Evolutionary conservation across 2,888 invertebrate species (phyloP).

Genomic region (Xestia rhomboidea): DNA sequence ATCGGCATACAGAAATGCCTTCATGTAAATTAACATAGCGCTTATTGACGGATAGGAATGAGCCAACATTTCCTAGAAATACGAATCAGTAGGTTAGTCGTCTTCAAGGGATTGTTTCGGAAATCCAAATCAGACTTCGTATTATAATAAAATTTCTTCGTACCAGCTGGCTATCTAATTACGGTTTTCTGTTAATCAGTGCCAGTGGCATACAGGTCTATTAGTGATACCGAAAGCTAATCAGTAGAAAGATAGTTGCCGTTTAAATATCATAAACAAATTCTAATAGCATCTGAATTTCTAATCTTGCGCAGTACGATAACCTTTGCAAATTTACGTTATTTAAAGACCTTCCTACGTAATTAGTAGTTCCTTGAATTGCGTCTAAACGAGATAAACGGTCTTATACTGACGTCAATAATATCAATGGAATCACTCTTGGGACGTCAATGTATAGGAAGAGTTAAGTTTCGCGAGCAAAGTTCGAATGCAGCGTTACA

Average conservation of each 20-base stretch:
- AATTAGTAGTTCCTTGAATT: slow-evolving; percentile 67
- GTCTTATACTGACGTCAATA: slow-evolving; percentile 75
- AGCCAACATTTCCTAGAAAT: slow-evolving; percentile 25
- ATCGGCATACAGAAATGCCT: slow-evolving; percentile 38
- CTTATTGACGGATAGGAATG: slow-evolving; percentile 27
- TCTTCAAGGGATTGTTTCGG: slow-evolving; percentile 16
- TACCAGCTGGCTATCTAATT: slow-evolving; percentile 17
- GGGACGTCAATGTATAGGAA: slow-evolving; percentile 59
- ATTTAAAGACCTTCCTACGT: slow-evolving; percentile 62
- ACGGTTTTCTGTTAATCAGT: slow-evolving; percentile 9
- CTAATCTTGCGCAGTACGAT: slow-evolving; percentile 58
- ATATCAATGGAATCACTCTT: slow-evolving; percentile 64
- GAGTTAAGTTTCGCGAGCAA: slow-evolving; percentile 40
- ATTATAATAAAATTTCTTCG: slow-evolving; percentile 14
- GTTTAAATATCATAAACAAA: slow-evolving; percentile 34
- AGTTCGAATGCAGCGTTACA: slow-evolving; percentile 34
- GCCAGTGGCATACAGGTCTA: neutral
- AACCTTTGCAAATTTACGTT: slow-evolving; percentile 68
- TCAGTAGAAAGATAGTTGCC: slow-evolving; percentile 31
- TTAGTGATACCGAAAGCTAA: slow-evolving; percentile 1
- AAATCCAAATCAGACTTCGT: slow-evolving; percentile 18
- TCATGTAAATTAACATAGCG: slow-evolving; percentile 43
- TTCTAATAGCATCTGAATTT: slow-evolving; percentile 44
- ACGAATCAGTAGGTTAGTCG: slow-evolving; percentile 29
- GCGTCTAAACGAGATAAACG: slow-evolving; percentile 68